Evolutionary conservation across 2,888 invertebrate genomes (phyloP).

Genomic region (Mythimna albipuncta): DNA sequence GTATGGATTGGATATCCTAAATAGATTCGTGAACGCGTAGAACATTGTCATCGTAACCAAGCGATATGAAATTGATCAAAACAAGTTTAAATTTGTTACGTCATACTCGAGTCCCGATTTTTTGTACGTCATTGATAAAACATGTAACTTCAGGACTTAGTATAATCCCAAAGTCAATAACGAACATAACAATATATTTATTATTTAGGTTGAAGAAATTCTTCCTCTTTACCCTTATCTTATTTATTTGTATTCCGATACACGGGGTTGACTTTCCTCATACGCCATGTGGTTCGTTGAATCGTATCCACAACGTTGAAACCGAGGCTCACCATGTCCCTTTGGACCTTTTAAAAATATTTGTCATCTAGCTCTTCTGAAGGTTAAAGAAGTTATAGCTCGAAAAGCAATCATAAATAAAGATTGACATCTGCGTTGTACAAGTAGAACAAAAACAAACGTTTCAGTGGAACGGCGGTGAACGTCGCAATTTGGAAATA

Average conservation of each 20-base stretch:
- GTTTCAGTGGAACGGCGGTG: conserved; percentile 1
- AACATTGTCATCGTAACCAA: conserved; percentile 1
- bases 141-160: background rate
- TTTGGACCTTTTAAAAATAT: too few relatives aligned
- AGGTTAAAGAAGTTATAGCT: background rate
- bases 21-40: conserved; percentile 13
- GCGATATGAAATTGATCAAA: conserved; percentile 15
- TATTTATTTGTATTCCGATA: too few relatives aligned
- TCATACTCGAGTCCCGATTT: conserved; percentile 17
- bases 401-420: conserved; percentile 20
- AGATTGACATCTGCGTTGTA: conserved; percentile 29
- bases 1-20: conserved; percentile 2
- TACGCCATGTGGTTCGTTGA: too few relatives aligned
- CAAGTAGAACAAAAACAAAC: conserved; percentile 1
- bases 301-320: too few relatives aligned
- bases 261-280: too few relatives aligned
- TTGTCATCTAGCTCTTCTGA: too few relatives aligned
- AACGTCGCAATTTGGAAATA: conserved; percentile 4
- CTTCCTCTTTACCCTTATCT: too few relatives aligned
- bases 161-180: conserved; percentile 3
- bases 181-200: conserved; percentile 1
- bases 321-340: too few relatives aligned
- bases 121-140: conserved; percentile 29
- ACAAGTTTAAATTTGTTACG: conserved; percentile 33
- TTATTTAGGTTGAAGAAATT: conserved; percentile 33